A percentile compares a stretch with the other conserved stretches of the same genome.
Conservation (phyloP, 2,797 vertebrate species). For the Sebastolobus alascanus region DNA sequence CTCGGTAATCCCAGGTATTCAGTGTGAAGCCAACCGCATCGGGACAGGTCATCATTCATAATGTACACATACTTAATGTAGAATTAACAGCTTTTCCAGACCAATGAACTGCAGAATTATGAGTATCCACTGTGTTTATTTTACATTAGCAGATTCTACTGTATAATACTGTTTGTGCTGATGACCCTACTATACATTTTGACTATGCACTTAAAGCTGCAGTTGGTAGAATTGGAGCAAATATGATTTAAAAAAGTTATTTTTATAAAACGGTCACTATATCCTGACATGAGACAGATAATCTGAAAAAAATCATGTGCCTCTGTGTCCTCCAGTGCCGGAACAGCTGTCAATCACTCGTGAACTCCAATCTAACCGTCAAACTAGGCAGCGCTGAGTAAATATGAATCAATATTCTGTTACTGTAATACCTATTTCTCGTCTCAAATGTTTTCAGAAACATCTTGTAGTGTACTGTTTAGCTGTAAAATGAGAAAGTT, state of each 20-base stretch:
- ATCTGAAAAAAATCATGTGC: accelerated
- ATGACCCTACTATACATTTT: background rate
- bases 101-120: conserved; percentile 1
- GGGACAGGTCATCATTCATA: conserved; percentile 34
- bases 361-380: accelerated
- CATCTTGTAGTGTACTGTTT: no score
- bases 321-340: no score
- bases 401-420: no score
- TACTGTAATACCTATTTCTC: accelerated
- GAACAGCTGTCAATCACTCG: no score
- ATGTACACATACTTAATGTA: conserved; percentile 6
- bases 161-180: background rate
- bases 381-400: no score
- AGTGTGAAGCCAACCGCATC: conserved; percentile 10
- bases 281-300: no score
- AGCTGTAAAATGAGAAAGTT: no score
- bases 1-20: conserved; percentile 41
- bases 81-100: conserved; percentile 34
- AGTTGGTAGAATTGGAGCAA: no score
- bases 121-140: conserved; percentile 3
- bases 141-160: background rate
- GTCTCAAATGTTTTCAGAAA: no score
- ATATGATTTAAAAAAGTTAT: no score
- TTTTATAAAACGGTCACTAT: no score
- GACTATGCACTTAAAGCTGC: background rate